Base-by-base conservation (phyloP, 2,888 invertebrate species). In the Notodonta dromedarius region DNA sequence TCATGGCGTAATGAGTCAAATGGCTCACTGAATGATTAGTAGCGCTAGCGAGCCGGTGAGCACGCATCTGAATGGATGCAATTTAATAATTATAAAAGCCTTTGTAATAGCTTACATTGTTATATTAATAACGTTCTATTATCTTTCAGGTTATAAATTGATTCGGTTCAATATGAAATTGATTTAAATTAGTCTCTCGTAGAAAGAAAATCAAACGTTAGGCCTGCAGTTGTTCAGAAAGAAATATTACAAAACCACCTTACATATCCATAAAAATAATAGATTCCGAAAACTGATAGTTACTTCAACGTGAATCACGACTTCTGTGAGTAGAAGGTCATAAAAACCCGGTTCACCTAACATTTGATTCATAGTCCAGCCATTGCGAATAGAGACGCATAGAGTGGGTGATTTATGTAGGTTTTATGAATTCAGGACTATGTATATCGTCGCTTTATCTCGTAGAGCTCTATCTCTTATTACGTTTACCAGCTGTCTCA, bases 21-120 rank as follows among this genome's bases (percentile, higher is more conserved):
- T 56, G 56, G 56, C 24, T 56, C 44, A 56, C 42, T 44, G 44
- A 44, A 56, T 56, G 56, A 56, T 56, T 56, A 56, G 56, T 56
- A 44, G 56, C 56, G 39, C 44, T 56, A 44, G 56, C 56, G 39
- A 52, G 52, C 32, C 54, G 14, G 39, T 39, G 54, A 54, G 54
- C 54, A 11, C 32, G 54, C 54, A 39, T 54, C 39, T 39, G 13
- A 54, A 39, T 54, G 54, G 54, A 54, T 54, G n/a, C 54, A 54
- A 54, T 54, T 54, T 54, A 54, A 39, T 54, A 39, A 54, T 54
- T 39, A 54, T 39, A 54, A 54, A n/a, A 54, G 32, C 39, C 39
- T 54, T 39, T 54, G 39, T 39, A 39, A 54, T 14, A n/a, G 14
- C 39, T 14, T 54, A 39, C 54, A 39, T 54, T 54, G 54, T 54